Conservation (phyloP, 2,113 vertebrate species). For the Hiodon alosoides region DNA sequence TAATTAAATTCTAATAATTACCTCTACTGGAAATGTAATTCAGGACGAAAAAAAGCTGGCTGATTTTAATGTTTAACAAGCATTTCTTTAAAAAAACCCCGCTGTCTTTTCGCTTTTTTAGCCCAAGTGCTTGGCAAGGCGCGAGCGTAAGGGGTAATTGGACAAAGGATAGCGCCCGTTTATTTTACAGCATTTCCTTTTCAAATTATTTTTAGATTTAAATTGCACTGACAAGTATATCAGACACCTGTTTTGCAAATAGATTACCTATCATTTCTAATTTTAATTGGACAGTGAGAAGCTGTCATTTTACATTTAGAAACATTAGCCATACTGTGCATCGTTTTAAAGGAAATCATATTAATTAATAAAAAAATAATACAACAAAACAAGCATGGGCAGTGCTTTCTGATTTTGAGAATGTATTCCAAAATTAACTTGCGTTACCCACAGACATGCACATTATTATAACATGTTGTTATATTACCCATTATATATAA, state of each 20-base stretch:
- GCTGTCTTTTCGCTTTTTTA: neutral
- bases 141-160: neutral
- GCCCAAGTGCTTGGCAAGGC: neutral
- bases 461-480: no score
- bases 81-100: neutral
- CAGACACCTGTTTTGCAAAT: constrained; percentile 14
- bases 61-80: neutral
- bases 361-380: neutral
- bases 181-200: neutral
- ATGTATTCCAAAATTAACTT: no score
- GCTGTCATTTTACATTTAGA: constrained; percentile 12
- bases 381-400: no score
- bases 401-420: no score
- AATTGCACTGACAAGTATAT: constrained; percentile 15
- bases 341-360: constrained; percentile 2
- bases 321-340: constrained; percentile 1
- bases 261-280: constrained; percentile 12
- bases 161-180: neutral
- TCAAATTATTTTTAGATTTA: neutral
- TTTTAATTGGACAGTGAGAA: neutral
- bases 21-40: neutral
- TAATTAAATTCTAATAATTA: neutral
- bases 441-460: no score
- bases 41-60: neutral
- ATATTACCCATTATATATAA: no score